phyloP scores from a whole-genome alignment of 2,113 vertebrate species.

The Pseudopipra pipra region DNA sequence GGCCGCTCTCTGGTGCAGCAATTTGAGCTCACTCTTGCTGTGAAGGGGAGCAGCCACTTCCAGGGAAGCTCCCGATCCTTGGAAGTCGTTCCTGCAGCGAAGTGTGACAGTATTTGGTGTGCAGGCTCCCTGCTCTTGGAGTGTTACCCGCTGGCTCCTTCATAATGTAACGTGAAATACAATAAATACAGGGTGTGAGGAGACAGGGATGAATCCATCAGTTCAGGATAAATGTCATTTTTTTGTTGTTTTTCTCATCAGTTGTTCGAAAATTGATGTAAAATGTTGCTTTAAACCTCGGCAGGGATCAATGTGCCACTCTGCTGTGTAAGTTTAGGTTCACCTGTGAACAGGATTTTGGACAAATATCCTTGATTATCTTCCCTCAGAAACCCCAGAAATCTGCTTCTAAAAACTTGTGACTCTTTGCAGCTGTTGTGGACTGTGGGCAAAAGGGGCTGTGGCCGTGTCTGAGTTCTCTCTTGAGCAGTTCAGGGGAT shows the following conservation, averaged over 20 bases:
- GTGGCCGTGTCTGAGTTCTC: neutral
- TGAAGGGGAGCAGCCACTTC: neutral
- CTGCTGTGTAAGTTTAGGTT: neutral
- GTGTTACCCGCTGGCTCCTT: neutral
- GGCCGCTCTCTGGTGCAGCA: neutral
- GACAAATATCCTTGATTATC: neutral
- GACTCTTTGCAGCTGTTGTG: neutral
- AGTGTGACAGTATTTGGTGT: neutral
- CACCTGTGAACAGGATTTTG: neutral
- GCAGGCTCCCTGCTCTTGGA: neutral
- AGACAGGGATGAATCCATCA: neutral
- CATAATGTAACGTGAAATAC: fast-evolving
- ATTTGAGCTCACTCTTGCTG: neutral
- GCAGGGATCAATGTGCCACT: neutral
- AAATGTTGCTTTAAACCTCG: neutral
- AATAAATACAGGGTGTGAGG: neutral
- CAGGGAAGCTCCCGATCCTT: neutral
- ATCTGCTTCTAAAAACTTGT: neutral
- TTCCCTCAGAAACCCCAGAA: neutral
- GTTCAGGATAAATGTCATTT: neutral
- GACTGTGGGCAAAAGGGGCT: neutral
- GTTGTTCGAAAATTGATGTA: neutral
- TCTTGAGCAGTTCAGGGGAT: neutral
- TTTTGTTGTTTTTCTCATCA: neutral
- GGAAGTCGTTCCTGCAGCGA: neutral